Conservation (phyloP, 1,140 invertebrate species). For the Bombus pascuorum region DNA sequence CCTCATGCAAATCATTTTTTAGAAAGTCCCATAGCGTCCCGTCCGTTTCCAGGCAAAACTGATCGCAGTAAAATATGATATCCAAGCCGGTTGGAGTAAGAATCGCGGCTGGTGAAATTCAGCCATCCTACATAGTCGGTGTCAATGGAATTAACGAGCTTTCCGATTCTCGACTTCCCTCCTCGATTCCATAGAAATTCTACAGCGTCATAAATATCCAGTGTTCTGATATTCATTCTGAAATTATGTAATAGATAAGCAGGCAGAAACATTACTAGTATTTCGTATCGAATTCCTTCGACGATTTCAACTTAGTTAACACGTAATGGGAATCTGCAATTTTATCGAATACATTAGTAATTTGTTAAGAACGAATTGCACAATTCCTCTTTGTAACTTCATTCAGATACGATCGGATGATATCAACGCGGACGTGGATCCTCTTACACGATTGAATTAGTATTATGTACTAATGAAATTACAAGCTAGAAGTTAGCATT, state of each 20-base stretch:
- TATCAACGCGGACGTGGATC: neutral
- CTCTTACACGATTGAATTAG: neutral
- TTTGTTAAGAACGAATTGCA: constrained; percentile 1
- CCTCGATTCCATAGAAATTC: neutral
- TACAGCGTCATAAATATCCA: too few species aligned
- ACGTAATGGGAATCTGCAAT: too few species aligned
- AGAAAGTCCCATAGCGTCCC: constrained; percentile 22
- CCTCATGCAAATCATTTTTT: constrained; percentile 45
- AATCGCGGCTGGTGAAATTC: constrained; percentile 34
- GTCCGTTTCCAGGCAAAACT: constrained; percentile 18
- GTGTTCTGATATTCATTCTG: too few species aligned
- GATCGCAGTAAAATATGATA: constrained; percentile 36
- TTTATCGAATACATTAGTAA: neutral
- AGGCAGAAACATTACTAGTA: too few species aligned
- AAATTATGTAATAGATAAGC: neutral
- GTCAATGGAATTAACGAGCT: constrained; percentile 16
- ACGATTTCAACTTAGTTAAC: too few species aligned
- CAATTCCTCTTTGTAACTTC: constrained; percentile 14
- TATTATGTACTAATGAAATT: neutral
- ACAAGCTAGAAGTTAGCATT: neutral
- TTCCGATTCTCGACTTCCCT: neutral
- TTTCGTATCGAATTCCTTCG: neutral
- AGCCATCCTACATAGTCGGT: neutral
- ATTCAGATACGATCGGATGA: neutral
- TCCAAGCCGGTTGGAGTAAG: constrained; percentile 18